phyloP scores from a whole-genome alignment of 1,140 invertebrate species.

The Brachionus koreanus region DNA sequence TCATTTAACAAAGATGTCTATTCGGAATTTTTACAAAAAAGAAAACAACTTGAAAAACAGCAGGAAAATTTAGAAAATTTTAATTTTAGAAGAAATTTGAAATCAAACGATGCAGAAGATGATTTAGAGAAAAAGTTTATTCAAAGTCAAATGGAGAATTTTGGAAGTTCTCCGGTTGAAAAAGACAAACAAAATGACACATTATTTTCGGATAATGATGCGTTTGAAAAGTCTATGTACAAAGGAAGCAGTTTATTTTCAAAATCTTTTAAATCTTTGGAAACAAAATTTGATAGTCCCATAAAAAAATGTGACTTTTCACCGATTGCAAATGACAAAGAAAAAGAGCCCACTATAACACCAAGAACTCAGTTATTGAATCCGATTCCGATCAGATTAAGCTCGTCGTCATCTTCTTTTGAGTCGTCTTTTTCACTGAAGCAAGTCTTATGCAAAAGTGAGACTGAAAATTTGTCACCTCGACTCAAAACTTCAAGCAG shows the following conservation, averaged over 20 bases:
- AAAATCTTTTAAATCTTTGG: not conserved
- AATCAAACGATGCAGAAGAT: not conserved
- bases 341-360: not conserved
- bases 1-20: not conserved
- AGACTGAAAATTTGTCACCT: not conserved
- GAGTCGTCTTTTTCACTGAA: slow-evolving; percentile 30
- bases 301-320: slow-evolving; percentile 19
- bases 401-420: slow-evolving; percentile 1
- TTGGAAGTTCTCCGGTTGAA: not conserved
- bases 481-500: not conserved
- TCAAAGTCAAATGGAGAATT: slow-evolving; percentile 3
- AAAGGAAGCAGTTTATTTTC: slow-evolving; percentile 5
- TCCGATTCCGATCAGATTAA: not conserved
- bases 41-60: slow-evolving; percentile 1
- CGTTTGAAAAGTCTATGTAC: slow-evolving; percentile 6
- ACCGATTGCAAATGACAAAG: not conserved
- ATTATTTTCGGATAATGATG: not conserved
- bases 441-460: not conserved
- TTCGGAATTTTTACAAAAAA: slow-evolving; percentile 18
- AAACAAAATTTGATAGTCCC: not conserved
- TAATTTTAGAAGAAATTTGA: not conserved
- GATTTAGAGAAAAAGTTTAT: slow-evolving; percentile 27
- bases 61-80: slow-evolving; percentile 6
- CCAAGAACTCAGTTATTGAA: not conserved
- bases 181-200: not conserved